Percentiles rank a stretch among this genome's conserved stretches.
These are phyloP conservation scores for Trematomus bernacchii DNA, from an alignment of 2,797 vertebrate genomes.

Conservation along the genomic window DNA sequence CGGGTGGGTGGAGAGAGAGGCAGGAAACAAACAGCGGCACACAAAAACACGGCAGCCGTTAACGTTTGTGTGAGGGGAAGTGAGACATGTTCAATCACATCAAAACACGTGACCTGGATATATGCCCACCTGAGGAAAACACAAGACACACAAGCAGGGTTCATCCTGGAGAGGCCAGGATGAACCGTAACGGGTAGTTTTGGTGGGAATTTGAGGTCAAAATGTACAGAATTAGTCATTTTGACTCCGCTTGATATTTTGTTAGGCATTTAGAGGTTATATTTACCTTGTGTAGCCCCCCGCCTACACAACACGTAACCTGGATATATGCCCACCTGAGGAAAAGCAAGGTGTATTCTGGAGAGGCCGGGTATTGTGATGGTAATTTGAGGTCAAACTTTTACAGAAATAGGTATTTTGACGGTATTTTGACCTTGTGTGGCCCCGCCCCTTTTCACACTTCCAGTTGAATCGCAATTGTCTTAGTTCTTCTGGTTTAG, in stretches of 20 bases:
- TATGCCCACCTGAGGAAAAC: not conserved
- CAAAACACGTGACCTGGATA: not conserved
- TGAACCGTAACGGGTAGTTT: too few relatives aligned
- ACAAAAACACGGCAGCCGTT: conserved; percentile 4
- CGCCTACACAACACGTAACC: not conserved
- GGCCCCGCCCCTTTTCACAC: too few relatives aligned
- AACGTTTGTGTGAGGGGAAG: not conserved
- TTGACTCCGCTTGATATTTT: too few relatives aligned
- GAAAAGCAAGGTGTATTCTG: not conserved
- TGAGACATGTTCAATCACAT: not conserved
- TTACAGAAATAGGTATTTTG: not conserved
- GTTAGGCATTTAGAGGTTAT: too few relatives aligned
- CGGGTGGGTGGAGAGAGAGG: conserved; percentile 57
- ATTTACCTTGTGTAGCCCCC: too few relatives aligned
- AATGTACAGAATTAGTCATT: not conserved
- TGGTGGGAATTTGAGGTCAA: not conserved
- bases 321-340: not conserved
- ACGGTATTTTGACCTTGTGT: too few relatives aligned
- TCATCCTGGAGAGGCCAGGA: not conserved
- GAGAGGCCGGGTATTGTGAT: not conserved
- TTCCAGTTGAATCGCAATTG: too few relatives aligned
- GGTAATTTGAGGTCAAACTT: not conserved
- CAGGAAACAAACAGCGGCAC: conserved; percentile 19
- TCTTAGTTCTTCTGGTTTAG: too few relatives aligned
- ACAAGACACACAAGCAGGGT: not conserved